phyloP scores from a whole-genome alignment of 1,140 invertebrate species.

The Trichonephila clavata region DNA sequence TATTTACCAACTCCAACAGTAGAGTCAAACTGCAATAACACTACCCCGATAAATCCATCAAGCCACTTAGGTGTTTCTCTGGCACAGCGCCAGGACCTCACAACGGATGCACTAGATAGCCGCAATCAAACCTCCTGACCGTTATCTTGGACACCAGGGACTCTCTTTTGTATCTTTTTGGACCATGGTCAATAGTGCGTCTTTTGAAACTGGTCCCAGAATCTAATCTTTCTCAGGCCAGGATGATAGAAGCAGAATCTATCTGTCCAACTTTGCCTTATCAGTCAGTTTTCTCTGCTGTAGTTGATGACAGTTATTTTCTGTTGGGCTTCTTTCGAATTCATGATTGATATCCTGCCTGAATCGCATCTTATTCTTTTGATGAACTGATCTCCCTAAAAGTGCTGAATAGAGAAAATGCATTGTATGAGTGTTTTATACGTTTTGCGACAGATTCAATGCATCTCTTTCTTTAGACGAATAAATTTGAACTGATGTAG shows the following conservation, averaged over 20 bases:
- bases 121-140: not conserved
- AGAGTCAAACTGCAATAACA: no score
- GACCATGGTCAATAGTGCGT: not conserved
- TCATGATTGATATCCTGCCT: no score
- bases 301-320: constrained; percentile 5
- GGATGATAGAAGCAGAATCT: not conserved
- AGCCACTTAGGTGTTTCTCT: not conserved
- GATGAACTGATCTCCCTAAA: no score
- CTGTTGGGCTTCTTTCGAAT: not conserved
- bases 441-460: no score
- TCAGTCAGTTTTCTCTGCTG: not conserved
- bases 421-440: no score
- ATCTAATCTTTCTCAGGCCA: not conserved
- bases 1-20: no score
- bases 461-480: no score
- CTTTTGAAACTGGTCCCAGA: constrained; percentile 11
- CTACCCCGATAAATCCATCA: not conserved
- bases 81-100: not conserved
- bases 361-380: no score
- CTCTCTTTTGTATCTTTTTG: not conserved
- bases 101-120: not conserved
- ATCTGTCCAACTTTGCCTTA: not conserved
- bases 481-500: no score
- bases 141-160: constrained; percentile 32
- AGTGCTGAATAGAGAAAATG: no score